Evolutionary conservation across 2,888 invertebrate species (phyloP).

Genomic region (Pocota personata): DNA sequence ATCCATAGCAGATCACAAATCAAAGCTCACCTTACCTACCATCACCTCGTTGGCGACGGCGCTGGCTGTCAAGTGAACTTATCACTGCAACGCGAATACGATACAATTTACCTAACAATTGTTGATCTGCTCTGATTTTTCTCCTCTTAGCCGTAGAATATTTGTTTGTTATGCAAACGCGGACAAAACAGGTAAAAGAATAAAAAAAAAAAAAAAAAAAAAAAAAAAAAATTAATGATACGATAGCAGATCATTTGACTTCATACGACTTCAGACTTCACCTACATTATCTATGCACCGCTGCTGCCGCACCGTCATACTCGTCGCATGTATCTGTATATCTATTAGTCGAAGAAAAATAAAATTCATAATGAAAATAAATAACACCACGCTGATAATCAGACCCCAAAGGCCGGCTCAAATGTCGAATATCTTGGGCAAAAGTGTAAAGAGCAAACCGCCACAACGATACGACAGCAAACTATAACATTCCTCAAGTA

Average conservation of each 20-base stretch:
- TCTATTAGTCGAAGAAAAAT: constrained; percentile 20
- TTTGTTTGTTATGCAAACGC: constrained; percentile 65
- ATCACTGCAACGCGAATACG: constrained; percentile 43
- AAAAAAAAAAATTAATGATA: constrained; percentile 55
- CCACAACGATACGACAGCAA: constrained; percentile 49
- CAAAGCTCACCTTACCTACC: constrained; percentile 62
- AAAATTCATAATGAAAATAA: constrained; percentile 68
- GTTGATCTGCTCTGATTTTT: constrained; percentile 66
- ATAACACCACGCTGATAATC: constrained; percentile 71
- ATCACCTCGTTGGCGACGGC: constrained; percentile 16
- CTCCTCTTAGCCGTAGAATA: constrained; percentile 26
- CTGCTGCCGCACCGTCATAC: no score
- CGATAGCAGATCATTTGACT: constrained; percentile 64
- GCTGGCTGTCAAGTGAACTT: constrained; percentile 45
- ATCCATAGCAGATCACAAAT: constrained; percentile 32
- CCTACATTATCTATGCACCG: constrained; percentile 16
- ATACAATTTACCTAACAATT: constrained; percentile 46
- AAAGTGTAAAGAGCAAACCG: constrained; percentile 72
- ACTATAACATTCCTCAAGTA: constrained; percentile 69
- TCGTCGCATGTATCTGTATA: constrained; percentile 6
- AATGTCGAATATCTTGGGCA: constrained; percentile 73
- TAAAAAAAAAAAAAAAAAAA: constrained; percentile 21
- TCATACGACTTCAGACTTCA: constrained; percentile 56
- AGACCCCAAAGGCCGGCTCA: constrained; percentile 73
- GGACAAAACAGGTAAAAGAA: constrained; percentile 8